Evolutionary conservation across 2,888 invertebrate genomes (phyloP), one percentile per base, ranked within the genome.

Genomic region (Dendrolimus houi): DNA sequence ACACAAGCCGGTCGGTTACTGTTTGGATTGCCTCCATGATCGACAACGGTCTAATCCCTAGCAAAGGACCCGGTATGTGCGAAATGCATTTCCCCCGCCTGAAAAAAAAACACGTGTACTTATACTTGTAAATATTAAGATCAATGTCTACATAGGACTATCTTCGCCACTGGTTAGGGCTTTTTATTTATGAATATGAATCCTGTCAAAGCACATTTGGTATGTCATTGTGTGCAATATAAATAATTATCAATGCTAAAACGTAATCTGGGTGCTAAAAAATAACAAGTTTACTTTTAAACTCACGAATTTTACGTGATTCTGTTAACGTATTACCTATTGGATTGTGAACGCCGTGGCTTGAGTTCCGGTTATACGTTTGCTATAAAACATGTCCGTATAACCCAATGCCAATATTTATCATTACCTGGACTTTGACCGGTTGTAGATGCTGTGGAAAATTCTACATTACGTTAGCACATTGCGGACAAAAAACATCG

Each of bases 401-500:
- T 10, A 47, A 29, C 6, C 29, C 29, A 29, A 29, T 29, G 29
- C 47, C 47, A 47, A 47, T 47, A 8, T 47, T 47, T 8, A 47
- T 47, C 47, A 9, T 47, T 47, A 47, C 7, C 9, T 47, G 47
- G 47, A 47, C 47, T 47, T 47, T 47, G 47, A 47, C 47, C 12
- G 47, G 47, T 47, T 47, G 9, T 47, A 47, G 47, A 47, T 12
- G 47, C 10, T 3, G 47, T 47, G 47, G 47, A 47, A 47, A 54
- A 52, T 52, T 40, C 52, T 52, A 47, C 52, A 52, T 56, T 41
- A 52, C 52, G 40, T 56, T 56, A 52, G 52, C 2, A 56, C 14
- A 12, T 56, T 56, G 41, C 12, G 52, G 12, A 42, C 7, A 29
- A 56, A 29, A 42, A 54, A 54, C 10, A 54, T n/a, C 52, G 17